These are phyloP conservation scores for Centropristis striata DNA, from an alignment of 2,113 vertebrate genomes.

Conservation along the genomic window DNA sequence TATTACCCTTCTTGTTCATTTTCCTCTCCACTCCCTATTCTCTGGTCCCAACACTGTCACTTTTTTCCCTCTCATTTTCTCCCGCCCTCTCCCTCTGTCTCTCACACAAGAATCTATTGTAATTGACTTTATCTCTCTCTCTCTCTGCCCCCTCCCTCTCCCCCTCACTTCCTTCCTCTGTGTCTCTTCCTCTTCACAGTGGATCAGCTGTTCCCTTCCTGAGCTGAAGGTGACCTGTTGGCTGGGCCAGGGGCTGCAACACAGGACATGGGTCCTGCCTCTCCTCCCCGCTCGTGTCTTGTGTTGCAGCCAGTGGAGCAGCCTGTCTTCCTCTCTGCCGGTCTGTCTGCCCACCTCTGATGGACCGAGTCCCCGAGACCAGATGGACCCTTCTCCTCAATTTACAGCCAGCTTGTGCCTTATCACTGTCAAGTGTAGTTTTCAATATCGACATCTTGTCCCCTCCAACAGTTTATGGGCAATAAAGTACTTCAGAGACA, in stretches of 20 bases:
- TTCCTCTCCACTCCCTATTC: neutral
- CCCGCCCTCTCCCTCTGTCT: constrained; percentile 34
- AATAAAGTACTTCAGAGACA: constrained; percentile 43
- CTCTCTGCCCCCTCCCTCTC: neutral
- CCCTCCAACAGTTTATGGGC: constrained; percentile 16
- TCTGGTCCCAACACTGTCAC: constrained; percentile 17
- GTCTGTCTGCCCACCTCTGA: constrained; percentile 20
- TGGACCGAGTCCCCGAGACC: constrained; percentile 25
- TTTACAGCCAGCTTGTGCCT: neutral
- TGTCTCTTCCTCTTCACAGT: constrained; percentile 67
- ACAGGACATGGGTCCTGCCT: constrained; percentile 89
- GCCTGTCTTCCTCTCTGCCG: constrained; percentile 54
- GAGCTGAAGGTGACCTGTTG: constrained; percentile 79
- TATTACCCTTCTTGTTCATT: constrained; percentile 34
- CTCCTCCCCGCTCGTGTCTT: constrained; percentile 88
- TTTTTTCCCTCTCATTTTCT: constrained; percentile 37
- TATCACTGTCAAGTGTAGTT: constrained; percentile 3
- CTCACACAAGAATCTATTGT: constrained; percentile 65
- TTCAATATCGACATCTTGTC: constrained; percentile 9
- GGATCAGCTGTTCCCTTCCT: constrained; percentile 43
- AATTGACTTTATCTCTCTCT: constrained; percentile 57
- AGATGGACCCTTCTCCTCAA: constrained; percentile 24
- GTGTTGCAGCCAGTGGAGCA: constrained; percentile 89
- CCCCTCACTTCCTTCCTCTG: constrained; percentile 36
- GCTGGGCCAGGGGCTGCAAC: constrained; percentile 88